Evolutionary conservation across 2,797 vertebrate species (phyloP).

Genomic region (Poeciliopsis infans): DNA sequence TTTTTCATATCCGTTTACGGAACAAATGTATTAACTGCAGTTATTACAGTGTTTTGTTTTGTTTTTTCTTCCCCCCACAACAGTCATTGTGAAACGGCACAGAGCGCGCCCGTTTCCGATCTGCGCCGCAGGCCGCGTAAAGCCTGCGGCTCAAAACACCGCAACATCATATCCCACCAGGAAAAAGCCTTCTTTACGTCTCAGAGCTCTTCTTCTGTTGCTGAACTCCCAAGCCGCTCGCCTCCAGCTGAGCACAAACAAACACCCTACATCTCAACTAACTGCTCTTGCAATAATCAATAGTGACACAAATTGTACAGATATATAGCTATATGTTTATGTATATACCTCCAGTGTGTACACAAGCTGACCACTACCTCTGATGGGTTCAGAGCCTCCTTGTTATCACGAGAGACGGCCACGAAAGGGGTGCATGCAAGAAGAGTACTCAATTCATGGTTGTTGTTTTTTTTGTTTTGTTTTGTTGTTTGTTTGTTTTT

Average conservation of each 20-base stretch:
- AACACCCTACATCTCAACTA: constrained; percentile 65
- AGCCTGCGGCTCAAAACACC: constrained; percentile 57
- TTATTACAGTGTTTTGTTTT: constrained; percentile 44
- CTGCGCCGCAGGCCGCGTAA: constrained; percentile 50
- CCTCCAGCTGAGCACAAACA: constrained; percentile 64
- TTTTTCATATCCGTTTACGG: constrained; percentile 74
- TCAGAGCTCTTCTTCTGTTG: constrained; percentile 54
- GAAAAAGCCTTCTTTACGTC: constrained; percentile 41
- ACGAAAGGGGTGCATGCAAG: constrained; percentile 80
- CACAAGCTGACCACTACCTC: constrained; percentile 73
- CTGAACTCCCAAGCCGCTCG: constrained; percentile 52
- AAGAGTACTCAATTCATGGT: constrained; percentile 62
- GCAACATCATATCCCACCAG: constrained; percentile 48
- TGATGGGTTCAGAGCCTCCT: constrained; percentile 67
- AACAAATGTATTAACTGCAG: constrained; percentile 75
- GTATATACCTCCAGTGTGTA: constrained; percentile 83
- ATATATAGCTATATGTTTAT: constrained; percentile 80
- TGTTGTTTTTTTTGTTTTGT: neutral
- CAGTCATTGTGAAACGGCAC: constrained; percentile 61
- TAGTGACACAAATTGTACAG: constrained; percentile 77
- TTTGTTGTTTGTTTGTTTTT: constrained; percentile 1
- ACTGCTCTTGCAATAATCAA: constrained; percentile 74
- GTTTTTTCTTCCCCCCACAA: constrained; percentile 22
- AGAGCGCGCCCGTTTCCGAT: constrained; percentile 56
- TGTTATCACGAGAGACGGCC: constrained; percentile 67